Evolutionary conservation across 1,140 invertebrate species (phyloP).

Genomic region (Paramacrobiotus metropolitanus): DNA sequence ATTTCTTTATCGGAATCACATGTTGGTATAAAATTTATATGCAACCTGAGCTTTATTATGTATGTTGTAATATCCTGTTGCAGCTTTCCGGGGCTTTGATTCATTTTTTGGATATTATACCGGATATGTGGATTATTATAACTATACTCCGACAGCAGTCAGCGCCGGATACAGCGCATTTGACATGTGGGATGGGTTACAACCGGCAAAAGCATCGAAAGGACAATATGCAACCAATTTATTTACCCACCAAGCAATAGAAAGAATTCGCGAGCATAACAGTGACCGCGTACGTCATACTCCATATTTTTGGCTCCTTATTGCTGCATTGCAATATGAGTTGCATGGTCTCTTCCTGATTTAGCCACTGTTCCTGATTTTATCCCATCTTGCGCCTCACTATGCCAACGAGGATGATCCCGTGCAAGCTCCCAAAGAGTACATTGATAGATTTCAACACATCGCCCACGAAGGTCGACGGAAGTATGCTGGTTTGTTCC

Average conservation of each 20-base stretch:
- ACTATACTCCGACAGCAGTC: conserved; percentile 26
- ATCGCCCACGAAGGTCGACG: conserved; percentile 17
- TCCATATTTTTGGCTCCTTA: neutral
- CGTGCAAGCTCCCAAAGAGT: conserved; percentile 19
- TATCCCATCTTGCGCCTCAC: conserved; percentile 21
- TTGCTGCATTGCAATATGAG: neutral
- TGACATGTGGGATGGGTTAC: neutral
- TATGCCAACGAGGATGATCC: conserved; percentile 16
- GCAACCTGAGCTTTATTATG: no score
- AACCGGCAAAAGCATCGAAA: conserved; percentile 2
- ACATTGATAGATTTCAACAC: conserved; percentile 17
- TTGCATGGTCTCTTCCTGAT: no score
- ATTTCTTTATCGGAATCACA: no score
- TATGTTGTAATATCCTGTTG: no score
- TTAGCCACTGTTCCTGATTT: conserved; percentile 20
- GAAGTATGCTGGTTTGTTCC: conserved; percentile 15
- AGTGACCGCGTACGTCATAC: conserved; percentile 15
- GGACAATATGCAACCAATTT: conserved; percentile 21
- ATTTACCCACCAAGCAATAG: conserved; percentile 17
- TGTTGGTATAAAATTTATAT: no score
- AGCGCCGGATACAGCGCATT: neutral
- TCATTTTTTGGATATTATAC: conserved; percentile 58
- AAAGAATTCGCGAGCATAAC: conserved; percentile 19
- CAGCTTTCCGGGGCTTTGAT: no score
- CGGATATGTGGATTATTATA: conserved; percentile 56